Base-by-base conservation (phyloP, 2,113 vertebrate genomes). In the Vulpes vulpes region DNA sequence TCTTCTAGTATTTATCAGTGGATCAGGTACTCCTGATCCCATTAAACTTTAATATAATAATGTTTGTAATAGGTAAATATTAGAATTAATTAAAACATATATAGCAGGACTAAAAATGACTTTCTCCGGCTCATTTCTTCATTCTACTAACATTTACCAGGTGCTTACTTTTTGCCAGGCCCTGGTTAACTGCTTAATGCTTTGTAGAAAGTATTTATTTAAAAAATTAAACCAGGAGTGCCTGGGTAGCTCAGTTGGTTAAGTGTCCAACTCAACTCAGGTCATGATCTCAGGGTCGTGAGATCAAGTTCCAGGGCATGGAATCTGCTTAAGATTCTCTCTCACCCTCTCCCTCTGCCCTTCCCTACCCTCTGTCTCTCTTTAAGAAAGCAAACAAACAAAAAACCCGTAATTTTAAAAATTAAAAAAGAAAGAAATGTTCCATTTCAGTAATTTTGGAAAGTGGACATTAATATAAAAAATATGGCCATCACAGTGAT, bases 61-160 rank as follows among this genome's bases (percentile, higher is more conserved):
- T 51, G 53, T 67, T 81, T 85, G 1, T 38, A 76, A 62, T 22
- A 79, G 64, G 76, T 88, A 62, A 79, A 73, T 78, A 59, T 32
- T 92, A 84, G 55, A 90, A 87, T 65, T 53, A 73, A 43, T 35
- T 86, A 38, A 93, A 83, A 79, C 57, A 64, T 65, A 62, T 87
- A 51, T 12, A 83, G 38, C 43, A 78, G 64, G 23, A 30, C 53
- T 90, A 82, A 95, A 74, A 57, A 96, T 86, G 17, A 60, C 38
- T 62, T 51, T 76, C 27, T 76, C 60, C 51, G 35, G 12, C 32
- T 76, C 79, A 67, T 65, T 80, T 80, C 32, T 81, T 94, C 84
- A 81, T 86, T 86, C 80, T 62, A 23, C n/a, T 96, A 73, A 79
- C 57, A 78, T 90, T 96, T 93, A 79, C 80, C 55, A 62, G 81